Conservation (phyloP, 2,797 vertebrate genomes). For the Tachyglossus aculeatus region DNA sequence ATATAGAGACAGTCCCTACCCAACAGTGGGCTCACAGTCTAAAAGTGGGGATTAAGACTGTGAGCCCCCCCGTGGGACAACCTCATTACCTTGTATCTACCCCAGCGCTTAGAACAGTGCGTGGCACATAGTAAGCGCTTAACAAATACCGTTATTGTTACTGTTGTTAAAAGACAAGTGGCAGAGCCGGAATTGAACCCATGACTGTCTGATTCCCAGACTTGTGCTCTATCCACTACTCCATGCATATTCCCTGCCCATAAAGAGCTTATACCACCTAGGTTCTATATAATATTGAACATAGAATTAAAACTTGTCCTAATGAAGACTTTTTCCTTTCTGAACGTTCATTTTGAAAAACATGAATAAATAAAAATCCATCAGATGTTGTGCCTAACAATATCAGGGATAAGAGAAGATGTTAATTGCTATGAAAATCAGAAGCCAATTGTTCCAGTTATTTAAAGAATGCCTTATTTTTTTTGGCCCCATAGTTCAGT, state of each 20-base stretch:
- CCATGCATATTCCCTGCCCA: too few relatives aligned
- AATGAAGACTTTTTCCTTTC: neutral
- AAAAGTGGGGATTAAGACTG: too few relatives aligned
- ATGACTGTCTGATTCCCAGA: neutral
- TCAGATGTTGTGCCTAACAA: slow-evolving; percentile 2
- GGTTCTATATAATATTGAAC: neutral
- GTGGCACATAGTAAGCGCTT: too few relatives aligned
- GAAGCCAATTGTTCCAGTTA: neutral
- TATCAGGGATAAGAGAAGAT: neutral
- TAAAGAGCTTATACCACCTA: neutral
- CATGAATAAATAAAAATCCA: neutral
- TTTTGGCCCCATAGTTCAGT: neutral
- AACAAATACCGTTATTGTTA: too few relatives aligned
- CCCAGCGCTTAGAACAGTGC: too few relatives aligned
- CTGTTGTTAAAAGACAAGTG: too few relatives aligned
- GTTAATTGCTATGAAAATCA: neutral
- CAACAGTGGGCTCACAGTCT: too few relatives aligned
- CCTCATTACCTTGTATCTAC: too few relatives aligned
- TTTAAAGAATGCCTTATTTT: slow-evolving; percentile 5
- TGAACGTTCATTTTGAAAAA: neutral
- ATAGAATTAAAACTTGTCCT: neutral
- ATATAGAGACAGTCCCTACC: too few relatives aligned
- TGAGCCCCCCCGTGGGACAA: too few relatives aligned
- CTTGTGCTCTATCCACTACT: neutral
- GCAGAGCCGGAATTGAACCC: neutral